Conservation (phyloP, 2,888 invertebrate species). For the Cryptophagus acutangulus region DNA sequence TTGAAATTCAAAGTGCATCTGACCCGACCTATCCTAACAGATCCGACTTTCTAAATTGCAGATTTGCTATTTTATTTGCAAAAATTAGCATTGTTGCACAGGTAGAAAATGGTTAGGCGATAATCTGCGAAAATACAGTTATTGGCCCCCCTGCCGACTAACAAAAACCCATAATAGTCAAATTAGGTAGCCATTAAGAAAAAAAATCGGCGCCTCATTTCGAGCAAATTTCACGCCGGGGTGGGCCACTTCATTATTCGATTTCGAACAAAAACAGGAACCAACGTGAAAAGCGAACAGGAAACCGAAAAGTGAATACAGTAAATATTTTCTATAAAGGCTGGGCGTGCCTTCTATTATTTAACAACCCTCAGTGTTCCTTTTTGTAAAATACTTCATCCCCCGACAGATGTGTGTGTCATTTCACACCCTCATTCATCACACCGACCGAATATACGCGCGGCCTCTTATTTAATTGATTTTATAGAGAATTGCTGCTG, state of each 20-base stretch:
- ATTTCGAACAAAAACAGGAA: not conserved
- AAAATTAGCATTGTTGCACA: too few species aligned
- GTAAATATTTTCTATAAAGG: constrained; percentile 22
- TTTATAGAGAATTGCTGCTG: constrained; percentile 22
- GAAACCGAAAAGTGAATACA: constrained; percentile 8
- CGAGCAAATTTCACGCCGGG: not conserved
- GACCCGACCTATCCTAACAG: too few species aligned
- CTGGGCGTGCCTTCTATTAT: constrained; percentile 16
- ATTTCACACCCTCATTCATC: constrained; percentile 38
- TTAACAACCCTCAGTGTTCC: constrained; percentile 4
- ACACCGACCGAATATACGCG: constrained; percentile 22
- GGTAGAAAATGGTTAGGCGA: too few species aligned
- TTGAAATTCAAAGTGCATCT: too few species aligned
- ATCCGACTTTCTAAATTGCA: too few species aligned
- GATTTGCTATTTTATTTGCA: too few species aligned
- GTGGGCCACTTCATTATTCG: not conserved
- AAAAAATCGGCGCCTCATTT: constrained; percentile 1
- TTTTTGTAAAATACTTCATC: constrained; percentile 6
- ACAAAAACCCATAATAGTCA: too few species aligned
- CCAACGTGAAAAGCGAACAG: not conserved
- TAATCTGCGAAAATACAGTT: too few species aligned
- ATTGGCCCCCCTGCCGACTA: too few species aligned
- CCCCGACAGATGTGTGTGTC: constrained; percentile 34
- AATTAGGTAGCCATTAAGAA: not conserved
- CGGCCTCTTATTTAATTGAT: constrained; percentile 28